Evolutionary conservation across 2,113 vertebrate genomes (phyloP).

Genomic region (Corythoichthys intestinalis): DNA sequence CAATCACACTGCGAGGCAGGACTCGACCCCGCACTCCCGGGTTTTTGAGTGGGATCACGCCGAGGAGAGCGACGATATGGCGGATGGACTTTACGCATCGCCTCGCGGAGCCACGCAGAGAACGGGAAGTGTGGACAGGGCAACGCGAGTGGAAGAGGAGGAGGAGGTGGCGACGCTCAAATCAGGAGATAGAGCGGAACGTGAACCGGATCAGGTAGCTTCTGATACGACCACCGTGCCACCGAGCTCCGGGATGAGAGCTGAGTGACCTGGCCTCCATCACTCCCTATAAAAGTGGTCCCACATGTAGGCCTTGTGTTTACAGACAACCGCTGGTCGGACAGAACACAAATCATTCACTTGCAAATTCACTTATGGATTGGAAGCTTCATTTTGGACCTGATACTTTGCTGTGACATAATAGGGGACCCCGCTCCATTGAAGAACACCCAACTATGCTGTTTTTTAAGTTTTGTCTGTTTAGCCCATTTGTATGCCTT

Average conservation of each 20-base stretch:
- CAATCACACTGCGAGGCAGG: conserved; percentile 38
- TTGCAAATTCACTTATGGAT: conserved; percentile 42
- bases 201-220: conserved; percentile 25
- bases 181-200: conserved; percentile 15
- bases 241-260: conserved; percentile 33
- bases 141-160: conserved; percentile 14
- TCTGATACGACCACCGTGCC: conserved; percentile 27
- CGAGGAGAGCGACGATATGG: conserved; percentile 18
- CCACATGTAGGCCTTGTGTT: conserved; percentile 37
- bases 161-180: conserved; percentile 21
- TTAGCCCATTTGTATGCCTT: conserved; percentile 68
- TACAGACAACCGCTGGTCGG: conserved; percentile 63
- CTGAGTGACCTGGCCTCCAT: conserved; percentile 38
- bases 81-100: conserved; percentile 47
- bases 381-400: conserved; percentile 44
- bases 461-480: conserved; percentile 20
- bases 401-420: conserved; percentile 19
- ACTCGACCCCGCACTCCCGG: conserved; percentile 21
- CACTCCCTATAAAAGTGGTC: not conserved
- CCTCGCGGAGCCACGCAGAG: conserved; percentile 27
- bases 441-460: conserved; percentile 30
- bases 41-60: conserved; percentile 48
- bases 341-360: conserved; percentile 45
- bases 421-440: conserved; percentile 27
- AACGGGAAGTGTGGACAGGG: conserved; percentile 21